Conservation (phyloP, 1,140 invertebrate species). For the Bradysia coprophila region DNA sequence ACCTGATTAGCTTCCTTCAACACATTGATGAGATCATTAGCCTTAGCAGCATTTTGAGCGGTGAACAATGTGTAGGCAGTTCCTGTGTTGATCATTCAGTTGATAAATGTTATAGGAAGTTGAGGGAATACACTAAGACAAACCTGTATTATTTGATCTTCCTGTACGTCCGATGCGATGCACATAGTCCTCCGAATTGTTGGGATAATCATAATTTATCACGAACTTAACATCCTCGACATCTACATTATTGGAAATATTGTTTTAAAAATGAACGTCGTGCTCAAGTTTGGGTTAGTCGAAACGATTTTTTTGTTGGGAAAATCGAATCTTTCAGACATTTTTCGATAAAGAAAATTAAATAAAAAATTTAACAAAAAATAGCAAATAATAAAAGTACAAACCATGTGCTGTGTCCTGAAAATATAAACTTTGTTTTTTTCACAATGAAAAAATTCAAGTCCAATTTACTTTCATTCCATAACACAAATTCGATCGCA, state of each 20-base stretch:
- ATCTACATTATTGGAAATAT: conserved; percentile 42
- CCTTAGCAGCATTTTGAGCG: conserved; percentile 77
- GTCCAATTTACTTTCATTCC: no score
- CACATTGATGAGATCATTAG: conserved; percentile 79
- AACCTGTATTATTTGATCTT: conserved; percentile 56
- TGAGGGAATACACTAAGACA: no score
- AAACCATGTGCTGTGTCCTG: no score
- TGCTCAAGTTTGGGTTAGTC: conserved; percentile 9
- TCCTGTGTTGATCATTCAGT: no score
- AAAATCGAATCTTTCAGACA: conserved; percentile 14
- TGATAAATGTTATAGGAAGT: no score
- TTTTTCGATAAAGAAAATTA: conserved; percentile 5
- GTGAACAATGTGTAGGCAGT: conserved; percentile 99
- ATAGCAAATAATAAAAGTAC: no score
- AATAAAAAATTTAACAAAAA: conserved; percentile 17
- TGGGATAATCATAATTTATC: conserved; percentile 99
- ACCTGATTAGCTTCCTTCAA: conserved; percentile 91
- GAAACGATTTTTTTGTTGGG: conserved; percentile 8
- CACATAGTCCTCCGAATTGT: conserved; percentile 98
- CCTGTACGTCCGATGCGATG: conserved; percentile 98
- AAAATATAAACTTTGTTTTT: no score
- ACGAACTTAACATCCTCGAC: conserved; percentile 99
- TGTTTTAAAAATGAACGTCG: background rate
- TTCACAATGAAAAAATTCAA: no score
- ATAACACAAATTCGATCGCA: no score